Percentiles rank a stretch among this genome's conserved stretches.
Conservation (phyloP, 2,888 invertebrate species). For the Apantesis nais region DNA sequence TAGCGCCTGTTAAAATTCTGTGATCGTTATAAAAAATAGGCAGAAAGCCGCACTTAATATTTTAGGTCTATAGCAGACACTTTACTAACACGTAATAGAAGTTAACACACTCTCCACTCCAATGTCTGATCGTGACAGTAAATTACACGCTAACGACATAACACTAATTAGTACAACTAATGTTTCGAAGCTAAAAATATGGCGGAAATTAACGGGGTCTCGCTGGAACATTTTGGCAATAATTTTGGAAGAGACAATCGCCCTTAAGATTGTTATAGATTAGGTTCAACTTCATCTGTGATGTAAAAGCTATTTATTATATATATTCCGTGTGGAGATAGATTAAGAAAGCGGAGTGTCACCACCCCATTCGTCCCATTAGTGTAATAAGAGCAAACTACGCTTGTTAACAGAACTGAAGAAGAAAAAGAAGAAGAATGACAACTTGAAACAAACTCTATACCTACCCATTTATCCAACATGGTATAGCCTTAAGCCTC, state of each 20-base stretch:
- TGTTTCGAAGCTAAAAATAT: conserved; percentile 68
- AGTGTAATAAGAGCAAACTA: too few relatives aligned
- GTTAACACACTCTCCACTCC: conserved; percentile 38
- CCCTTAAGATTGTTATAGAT: background rate
- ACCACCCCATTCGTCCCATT: too few relatives aligned
- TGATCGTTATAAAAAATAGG: background rate
- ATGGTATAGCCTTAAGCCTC: too few relatives aligned
- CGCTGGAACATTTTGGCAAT: conserved; percentile 10
- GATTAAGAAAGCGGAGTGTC: too few relatives aligned
- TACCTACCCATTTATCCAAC: too few relatives aligned
- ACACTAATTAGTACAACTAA: conserved; percentile 76
- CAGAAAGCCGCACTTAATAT: background rate
- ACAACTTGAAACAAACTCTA: too few relatives aligned
- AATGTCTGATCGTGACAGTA: conserved; percentile 75
- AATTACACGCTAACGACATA: conserved; percentile 76
- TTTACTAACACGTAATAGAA: conserved; percentile 48
- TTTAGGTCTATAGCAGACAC: too few relatives aligned
- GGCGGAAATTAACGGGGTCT: conserved; percentile 48
- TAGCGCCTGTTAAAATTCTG: too few relatives aligned
- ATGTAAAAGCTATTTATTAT: too few relatives aligned
- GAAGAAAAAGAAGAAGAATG: too few relatives aligned
- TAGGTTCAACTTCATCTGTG: background rate
- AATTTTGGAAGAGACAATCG: background rate
- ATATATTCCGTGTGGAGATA: too few relatives aligned
- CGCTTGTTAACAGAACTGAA: too few relatives aligned